Evolutionary conservation across 2,888 invertebrate genomes (phyloP).

Genomic region (Cacoxenus indagator): DNA sequence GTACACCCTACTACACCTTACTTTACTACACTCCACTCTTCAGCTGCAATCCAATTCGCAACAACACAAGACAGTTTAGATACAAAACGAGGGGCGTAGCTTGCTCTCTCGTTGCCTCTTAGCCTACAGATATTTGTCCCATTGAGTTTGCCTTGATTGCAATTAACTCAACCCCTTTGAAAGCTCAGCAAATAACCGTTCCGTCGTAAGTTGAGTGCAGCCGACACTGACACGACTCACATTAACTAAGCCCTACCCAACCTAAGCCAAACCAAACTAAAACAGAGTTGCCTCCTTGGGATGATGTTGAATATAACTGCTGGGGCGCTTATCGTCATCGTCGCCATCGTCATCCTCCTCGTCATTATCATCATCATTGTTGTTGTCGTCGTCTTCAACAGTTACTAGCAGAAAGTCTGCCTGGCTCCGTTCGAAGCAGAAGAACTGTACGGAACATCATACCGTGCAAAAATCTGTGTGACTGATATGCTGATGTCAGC

Average conservation of each 20-base stretch:
- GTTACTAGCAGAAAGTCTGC: neutral
- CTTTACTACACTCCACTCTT: neutral
- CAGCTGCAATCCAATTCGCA: too few relatives aligned
- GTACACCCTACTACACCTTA: neutral
- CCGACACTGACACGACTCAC: conserved; percentile 2
- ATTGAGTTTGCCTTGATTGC: conserved; percentile 53
- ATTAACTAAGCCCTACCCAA: neutral
- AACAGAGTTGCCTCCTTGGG: neutral
- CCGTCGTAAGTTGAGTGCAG: conserved; percentile 32
- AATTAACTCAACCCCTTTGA: conserved; percentile 49
- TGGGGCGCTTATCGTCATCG: neutral
- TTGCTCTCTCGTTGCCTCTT: conserved; percentile 4
- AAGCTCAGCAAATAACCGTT: conserved; percentile 33
- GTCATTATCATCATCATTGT: neutral
- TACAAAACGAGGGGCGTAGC: neutral
- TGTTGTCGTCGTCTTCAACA: neutral
- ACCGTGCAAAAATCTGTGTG: neutral
- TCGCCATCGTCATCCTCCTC: neutral
- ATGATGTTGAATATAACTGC: neutral
- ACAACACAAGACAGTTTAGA: neutral
- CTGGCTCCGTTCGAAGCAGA: neutral
- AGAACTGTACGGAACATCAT: neutral
- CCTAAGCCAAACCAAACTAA: neutral
- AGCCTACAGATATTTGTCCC: conserved; percentile 44
- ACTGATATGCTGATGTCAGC: neutral